Evolutionary conservation across 2,888 invertebrate genomes (phyloP).

Genomic region (Holacanthella duospinosa): DNA sequence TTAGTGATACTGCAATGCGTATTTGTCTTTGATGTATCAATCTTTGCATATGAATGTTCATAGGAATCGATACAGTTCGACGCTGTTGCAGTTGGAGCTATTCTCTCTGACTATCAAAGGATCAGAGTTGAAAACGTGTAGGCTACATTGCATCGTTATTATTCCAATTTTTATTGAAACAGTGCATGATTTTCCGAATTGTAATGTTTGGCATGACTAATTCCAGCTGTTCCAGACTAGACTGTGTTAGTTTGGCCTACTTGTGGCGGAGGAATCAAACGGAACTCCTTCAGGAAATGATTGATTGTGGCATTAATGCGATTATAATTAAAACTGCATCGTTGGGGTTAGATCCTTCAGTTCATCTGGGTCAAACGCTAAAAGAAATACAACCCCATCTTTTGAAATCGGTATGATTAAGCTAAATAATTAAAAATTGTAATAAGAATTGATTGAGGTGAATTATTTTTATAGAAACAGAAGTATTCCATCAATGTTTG

Average conservation of each 20-base stretch:
- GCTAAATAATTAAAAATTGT: neutral
- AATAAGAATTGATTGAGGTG: neutral
- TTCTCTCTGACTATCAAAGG: slow-evolving; percentile 96
- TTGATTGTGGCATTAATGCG: slow-evolving; percentile 79
- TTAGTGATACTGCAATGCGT: slow-evolving; percentile 16
- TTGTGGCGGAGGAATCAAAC: slow-evolving; percentile 93
- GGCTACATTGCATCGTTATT: slow-evolving; percentile 48
- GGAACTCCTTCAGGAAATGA: slow-evolving; percentile 92
- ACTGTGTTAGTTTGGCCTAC: slow-evolving; percentile 78
- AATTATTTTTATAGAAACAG: slow-evolving; percentile 52
- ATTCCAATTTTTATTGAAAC: too few species aligned
- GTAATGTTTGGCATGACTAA: slow-evolving; percentile 10
- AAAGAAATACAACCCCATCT: slow-evolving; percentile 78
- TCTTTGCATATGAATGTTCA: slow-evolving; percentile 38
- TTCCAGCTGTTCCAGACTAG: slow-evolving; percentile 75
- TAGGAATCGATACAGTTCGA: slow-evolving; percentile 65
- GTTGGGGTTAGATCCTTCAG: slow-evolving; percentile 71
- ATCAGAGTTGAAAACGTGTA: slow-evolving; percentile 95
- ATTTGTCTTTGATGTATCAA: neutral
- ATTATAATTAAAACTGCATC: slow-evolving; percentile 96
- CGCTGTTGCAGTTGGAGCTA: slow-evolving; percentile 94
- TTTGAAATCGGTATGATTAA: slow-evolving; percentile 58
- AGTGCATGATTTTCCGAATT: slow-evolving; percentile 1
- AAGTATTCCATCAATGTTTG: slow-evolving; percentile 91
- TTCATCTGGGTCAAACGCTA: slow-evolving; percentile 78